phyloP scores from a whole-genome alignment of 1,140 invertebrate species.

The Diorhabda elongata region DNA sequence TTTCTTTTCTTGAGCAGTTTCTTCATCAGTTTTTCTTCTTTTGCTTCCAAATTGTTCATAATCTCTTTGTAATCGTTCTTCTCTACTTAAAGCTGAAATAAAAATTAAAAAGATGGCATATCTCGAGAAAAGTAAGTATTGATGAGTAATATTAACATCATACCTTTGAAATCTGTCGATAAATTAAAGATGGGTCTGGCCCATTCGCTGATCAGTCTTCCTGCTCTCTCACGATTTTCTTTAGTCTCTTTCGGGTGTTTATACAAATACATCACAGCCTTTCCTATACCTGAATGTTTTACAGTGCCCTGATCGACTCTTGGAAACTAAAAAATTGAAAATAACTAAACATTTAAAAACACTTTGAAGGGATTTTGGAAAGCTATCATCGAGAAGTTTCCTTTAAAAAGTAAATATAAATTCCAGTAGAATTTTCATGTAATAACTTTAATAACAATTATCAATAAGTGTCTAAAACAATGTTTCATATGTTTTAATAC shows the following conservation, averaged over 20 bases:
- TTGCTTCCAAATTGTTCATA: slow-evolving; percentile 73
- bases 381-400: neutral
- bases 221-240: slow-evolving; percentile 85
- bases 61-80: slow-evolving; percentile 87
- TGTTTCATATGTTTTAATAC: too few relatives aligned
- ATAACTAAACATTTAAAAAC: neutral
- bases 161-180: slow-evolving; percentile 88
- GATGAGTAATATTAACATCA: too few relatives aligned
- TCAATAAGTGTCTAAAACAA: too few relatives aligned
- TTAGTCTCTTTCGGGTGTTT: slow-evolving; percentile 98
- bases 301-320: slow-evolving; percentile 81
- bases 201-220: slow-evolving; percentile 94
- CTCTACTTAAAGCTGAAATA: slow-evolving; percentile 66
- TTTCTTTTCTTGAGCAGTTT: slow-evolving; percentile 53
- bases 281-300: slow-evolving; percentile 93
- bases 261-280: slow-evolving; percentile 99
- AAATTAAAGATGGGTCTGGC: slow-evolving; percentile 94
- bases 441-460: too few relatives aligned
- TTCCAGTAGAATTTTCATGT: too few relatives aligned
- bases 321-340: slow-evolving; percentile 73
- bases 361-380: neutral
- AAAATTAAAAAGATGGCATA: neutral
- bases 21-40: slow-evolving; percentile 56
- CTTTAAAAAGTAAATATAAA: neutral
- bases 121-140: too few relatives aligned